Conservation (phyloP, 1,140 invertebrate species). For the Watersipora subatra region DNA sequence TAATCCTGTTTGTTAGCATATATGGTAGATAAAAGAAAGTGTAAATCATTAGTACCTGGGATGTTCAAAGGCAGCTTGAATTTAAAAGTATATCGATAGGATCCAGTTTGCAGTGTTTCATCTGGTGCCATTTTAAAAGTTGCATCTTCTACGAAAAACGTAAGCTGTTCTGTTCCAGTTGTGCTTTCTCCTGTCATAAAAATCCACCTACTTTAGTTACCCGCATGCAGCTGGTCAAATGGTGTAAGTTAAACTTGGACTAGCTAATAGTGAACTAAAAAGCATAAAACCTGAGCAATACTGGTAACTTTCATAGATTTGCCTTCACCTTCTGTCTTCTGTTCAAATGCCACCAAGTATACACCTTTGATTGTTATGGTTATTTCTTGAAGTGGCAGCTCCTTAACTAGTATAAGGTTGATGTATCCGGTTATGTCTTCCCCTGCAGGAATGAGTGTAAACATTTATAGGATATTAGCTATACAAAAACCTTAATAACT, state of each 20-base stretch:
- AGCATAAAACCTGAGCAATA: too few species aligned
- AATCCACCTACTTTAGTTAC: too few species aligned
- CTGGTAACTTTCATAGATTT: too few species aligned
- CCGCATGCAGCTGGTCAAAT: too few species aligned
- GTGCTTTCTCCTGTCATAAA: background rate
- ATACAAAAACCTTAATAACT: too few species aligned
- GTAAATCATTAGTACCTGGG: too few species aligned
- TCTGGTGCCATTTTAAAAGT: background rate
- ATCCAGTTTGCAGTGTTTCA: background rate
- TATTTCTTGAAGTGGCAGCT: background rate
- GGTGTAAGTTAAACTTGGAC: too few species aligned
- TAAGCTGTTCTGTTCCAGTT: background rate
- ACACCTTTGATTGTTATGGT: background rate
- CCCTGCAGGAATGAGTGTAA: too few species aligned
- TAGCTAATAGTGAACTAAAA: too few species aligned
- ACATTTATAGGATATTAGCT: too few species aligned
- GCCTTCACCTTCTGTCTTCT: background rate
- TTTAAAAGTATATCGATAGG: background rate
- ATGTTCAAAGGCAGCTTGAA: background rate
- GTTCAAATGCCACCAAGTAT: background rate
- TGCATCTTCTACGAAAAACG: background rate
- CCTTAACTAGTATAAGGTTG: background rate
- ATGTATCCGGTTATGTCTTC: background rate
- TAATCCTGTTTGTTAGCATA: too few species aligned
- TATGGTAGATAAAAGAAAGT: too few species aligned